Base-by-base conservation (phyloP, 2,113 vertebrate species). In the Hipposideros armiger region DNA sequence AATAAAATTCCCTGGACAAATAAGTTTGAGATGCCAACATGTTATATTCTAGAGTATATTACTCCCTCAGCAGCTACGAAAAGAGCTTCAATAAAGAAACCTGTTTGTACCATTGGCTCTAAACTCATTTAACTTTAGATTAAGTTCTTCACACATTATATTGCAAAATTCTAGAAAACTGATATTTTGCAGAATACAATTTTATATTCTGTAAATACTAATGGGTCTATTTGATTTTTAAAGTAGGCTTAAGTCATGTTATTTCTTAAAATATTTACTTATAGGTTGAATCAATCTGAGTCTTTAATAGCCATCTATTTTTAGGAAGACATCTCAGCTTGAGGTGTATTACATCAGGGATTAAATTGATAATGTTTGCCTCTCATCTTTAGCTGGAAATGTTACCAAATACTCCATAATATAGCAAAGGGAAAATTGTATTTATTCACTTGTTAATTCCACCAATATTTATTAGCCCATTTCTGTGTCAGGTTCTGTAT, bases 371-470 rank as follows among this genome's bases (percentile, higher is more conserved):
- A 19, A 64, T 72, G 24, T 67, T 32, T 22, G n/a, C 52, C 26
- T 45, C 20, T 9, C 45, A 52, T 28, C 40, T 56, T 90, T 66
- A 82, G 32, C 60, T 76, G 47, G 42, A 92, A 58, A 92, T 14
- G 4, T 8, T 58, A 20, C 19, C 60, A 89, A 84, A 52, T 64
- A 87, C 52, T 60, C 90, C 19, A 72, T 8, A 83, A 24, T 20
- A 60, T 4, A 66, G 8, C 22, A 40, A 36, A 11, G 4, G 26
- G 7, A 30, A 58, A 60, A 56, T 4, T 17, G 60, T 9, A 66
- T 36, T 76, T 50, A 77, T 76, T 85, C 52, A 73, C n/a, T 89
- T 90, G 40, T 45, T 94, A 77, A 82, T 69, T 87, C 20, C 72
- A 77, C 6, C 64, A 92, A 45, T 70, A 60, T 54, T 60, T 52